Base-by-base conservation (phyloP, 2,797 vertebrate genomes). In the Cirrhinus mrigala region DNA sequence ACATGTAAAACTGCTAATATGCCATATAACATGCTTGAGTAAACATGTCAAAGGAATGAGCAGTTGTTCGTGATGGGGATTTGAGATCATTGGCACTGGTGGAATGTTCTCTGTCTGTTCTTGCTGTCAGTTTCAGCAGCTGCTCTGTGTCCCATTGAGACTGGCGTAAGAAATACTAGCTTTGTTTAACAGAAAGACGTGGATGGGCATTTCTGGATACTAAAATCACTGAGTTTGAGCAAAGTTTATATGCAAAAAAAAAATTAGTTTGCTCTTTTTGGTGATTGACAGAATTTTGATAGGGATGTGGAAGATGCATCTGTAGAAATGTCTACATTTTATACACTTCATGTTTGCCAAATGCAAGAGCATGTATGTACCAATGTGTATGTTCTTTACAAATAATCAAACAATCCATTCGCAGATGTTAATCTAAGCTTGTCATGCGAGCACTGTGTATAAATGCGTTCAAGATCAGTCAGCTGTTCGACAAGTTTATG, bases 81-180 rank as follows among this genome's bases (percentile, higher is more conserved):
- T 50, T 50, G 33, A 27, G 58, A 50, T 69, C 84, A 84, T 76
- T 62, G 86, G 62, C 46, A 84, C 85, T 86, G 15, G 20, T 89
- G 89, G 90, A 92, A 92, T 92, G 89, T 86, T 88, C 73, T 84
- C 71, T 86, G 85, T 88, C 82, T 89, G 54, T 81, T 83, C 79
- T 82, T 85, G 62, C 71, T 88, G 52, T 33, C 70, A 81, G 92
- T 80, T 68, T 80, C 46, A 58, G 33, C 50, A 70, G 66, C 94
- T 94, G 93, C 91, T 44, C 62, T 86, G 78, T 84, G 84, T 83
- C 81, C 81, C 66, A 79, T 46, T 46, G 70, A 87, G 64, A 64
- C 83, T 58, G 78, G 68, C 50, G 85, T 75, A 40, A 81, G 84
- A 87, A 44, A 44, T 29, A 73, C 69, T 82, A 80, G 76, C 79